A percentile compares a stretch with the other conserved stretches of the same genome.
Evolutionary conservation across 1,140 invertebrate species (phyloP).

Genomic region (Sinella curviseta): DNA sequence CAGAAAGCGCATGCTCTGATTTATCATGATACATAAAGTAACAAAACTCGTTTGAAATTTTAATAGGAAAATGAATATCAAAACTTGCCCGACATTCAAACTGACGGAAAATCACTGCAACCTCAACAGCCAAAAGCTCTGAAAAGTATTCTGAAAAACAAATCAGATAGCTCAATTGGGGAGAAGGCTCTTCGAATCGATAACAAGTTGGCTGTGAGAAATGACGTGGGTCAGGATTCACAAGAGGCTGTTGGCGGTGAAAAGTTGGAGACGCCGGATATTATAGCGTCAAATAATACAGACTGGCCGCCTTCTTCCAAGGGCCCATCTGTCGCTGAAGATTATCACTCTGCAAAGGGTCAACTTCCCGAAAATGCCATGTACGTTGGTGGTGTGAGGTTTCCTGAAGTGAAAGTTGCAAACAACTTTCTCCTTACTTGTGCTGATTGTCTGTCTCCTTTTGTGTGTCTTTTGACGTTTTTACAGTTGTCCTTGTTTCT

Average conservation of each 20-base stretch:
- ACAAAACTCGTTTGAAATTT: neutral
- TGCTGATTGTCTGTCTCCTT: no score
- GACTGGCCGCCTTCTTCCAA: conserved; percentile 32
- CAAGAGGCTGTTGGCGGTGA: conserved; percentile 22
- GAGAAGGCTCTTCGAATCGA: conserved; percentile 43
- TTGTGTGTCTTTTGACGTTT: no score
- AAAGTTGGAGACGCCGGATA: conserved; percentile 42
- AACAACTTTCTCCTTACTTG: no score
- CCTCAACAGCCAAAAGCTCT: conserved; percentile 38
- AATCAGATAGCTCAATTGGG: conserved; percentile 47
- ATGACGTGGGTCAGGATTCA: neutral
- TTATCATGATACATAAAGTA: neutral
- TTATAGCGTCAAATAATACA: conserved; percentile 26
- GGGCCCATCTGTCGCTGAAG: neutral
- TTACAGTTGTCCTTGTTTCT: no score
- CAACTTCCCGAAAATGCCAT: neutral
- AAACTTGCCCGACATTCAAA: conserved; percentile 7
- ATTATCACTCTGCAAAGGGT: neutral
- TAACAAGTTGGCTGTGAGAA: conserved; percentile 33
- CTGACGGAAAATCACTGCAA: neutral
- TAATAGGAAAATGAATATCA: neutral
- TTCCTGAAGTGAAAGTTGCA: neutral
- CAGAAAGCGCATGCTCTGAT: neutral
- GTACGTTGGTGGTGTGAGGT: neutral
- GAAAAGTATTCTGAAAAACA: conserved; percentile 49